Percentiles rank a stretch among this genome's conserved stretches.
These are phyloP conservation scores for Cromileptes altivelis DNA, from an alignment of 2,113 vertebrate genomes.

Conservation along the genomic window DNA sequence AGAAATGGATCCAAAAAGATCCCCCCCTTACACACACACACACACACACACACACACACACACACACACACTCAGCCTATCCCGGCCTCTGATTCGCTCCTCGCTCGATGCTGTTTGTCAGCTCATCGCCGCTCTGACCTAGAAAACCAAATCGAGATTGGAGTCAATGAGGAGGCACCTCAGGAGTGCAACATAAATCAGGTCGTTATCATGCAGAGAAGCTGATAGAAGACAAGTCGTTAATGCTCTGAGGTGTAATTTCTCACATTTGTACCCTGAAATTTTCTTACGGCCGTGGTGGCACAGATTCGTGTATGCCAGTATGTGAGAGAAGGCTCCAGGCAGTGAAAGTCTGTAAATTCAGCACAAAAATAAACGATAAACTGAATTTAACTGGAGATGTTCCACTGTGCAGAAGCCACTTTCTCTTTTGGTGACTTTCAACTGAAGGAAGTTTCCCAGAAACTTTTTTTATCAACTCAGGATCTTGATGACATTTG, in stretches of 20 bases:
- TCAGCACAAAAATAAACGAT: background rate
- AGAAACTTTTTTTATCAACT: background rate
- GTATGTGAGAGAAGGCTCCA: background rate
- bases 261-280: slow-evolving; percentile 15
- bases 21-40: background rate
- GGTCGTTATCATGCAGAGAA: slow-evolving; percentile 17
- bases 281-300: background rate
- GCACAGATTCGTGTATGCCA: background rate
- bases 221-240: background rate
- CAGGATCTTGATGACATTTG: background rate
- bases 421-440: background rate
- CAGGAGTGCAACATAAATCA: slow-evolving; percentile 19
- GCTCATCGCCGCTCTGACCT: slow-evolving; percentile 31
- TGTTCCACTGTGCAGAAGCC: background rate
- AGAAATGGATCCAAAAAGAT: slow-evolving; percentile 41
- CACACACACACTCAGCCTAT: background rate
- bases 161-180: slow-evolving; percentile 33
- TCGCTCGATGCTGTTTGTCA: slow-evolving; percentile 6
- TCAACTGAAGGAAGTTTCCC: background rate
- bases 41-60: too few species aligned
- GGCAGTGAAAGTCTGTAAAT: background rate
- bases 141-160: slow-evolving; percentile 42
- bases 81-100: background rate
- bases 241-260: slow-evolving; percentile 14
- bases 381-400: background rate